Conservation (phyloP, 2,888 invertebrate genomes). For the Troilus luridus region DNA sequence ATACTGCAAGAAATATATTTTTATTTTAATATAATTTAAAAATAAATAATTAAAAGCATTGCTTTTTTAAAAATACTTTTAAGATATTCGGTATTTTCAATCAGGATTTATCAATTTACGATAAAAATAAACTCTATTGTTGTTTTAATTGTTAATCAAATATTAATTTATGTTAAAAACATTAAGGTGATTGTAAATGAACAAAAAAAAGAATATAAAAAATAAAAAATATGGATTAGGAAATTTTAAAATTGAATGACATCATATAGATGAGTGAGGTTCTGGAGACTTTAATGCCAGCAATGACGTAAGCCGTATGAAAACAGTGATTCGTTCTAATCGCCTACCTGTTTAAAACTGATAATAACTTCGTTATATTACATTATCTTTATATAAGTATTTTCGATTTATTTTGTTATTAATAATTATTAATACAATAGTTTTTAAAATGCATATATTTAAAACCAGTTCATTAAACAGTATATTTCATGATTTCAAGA, state of each 20-base stretch:
- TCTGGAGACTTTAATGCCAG: slow-evolving; percentile 1
- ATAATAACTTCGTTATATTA: neutral
- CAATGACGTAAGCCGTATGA: neutral
- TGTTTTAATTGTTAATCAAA: too few relatives aligned
- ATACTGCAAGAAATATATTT: too few relatives aligned
- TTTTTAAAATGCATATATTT: neutral
- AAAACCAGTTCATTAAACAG: too few relatives aligned
- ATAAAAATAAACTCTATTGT: too few relatives aligned
- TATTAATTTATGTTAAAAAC: too few relatives aligned
- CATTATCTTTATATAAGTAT: neutral
- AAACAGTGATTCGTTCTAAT: neutral
- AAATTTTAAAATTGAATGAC: neutral
- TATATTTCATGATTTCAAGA: too few relatives aligned
- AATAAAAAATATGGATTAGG: too few relatives aligned
- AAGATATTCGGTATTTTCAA: too few relatives aligned
- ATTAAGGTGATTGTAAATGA: neutral
- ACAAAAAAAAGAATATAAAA: neutral
- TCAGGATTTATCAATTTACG: too few relatives aligned
- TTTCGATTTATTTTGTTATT: neutral
- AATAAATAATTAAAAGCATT: too few relatives aligned
- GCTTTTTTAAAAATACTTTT: too few relatives aligned
- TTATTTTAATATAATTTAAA: too few relatives aligned
- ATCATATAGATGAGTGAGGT: neutral
- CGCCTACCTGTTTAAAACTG: neutral
- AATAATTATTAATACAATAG: neutral